Evolutionary conservation across 2,113 vertebrate species (phyloP).

Genomic region (Strix aluco): DNA sequence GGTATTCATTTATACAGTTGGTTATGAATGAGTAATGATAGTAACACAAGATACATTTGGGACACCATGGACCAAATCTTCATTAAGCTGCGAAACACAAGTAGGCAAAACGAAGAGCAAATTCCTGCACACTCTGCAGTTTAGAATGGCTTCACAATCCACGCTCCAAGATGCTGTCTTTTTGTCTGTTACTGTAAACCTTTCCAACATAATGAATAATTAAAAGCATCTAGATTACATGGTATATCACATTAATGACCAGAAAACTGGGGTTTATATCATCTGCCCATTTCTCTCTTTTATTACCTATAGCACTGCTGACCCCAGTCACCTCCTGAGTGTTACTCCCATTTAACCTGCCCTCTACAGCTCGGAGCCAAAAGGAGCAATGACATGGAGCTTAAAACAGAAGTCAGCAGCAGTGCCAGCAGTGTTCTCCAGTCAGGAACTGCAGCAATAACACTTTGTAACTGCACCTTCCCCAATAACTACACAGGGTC

Average conservation of each 20-base stretch:
- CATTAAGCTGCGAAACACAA: slow-evolving; percentile 6
- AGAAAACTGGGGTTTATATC: neutral
- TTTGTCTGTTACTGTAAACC: slow-evolving; percentile 14
- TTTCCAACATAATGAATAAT: slow-evolving; percentile 41
- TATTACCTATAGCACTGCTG: neutral
- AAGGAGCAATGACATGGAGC: neutral
- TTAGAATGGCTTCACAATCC: neutral
- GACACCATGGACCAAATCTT: neutral
- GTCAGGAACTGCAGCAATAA: neutral
- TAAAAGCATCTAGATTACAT: slow-evolving; percentile 36
- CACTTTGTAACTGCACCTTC: neutral
- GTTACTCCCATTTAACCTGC: neutral
- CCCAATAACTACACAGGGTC: neutral
- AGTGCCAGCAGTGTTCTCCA: neutral
- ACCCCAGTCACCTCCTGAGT: neutral
- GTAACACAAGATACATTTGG: neutral
- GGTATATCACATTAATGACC: slow-evolving; percentile 12
- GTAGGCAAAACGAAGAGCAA: slow-evolving; percentile 15
- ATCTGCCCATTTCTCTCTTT: neutral
- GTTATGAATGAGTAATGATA: slow-evolving; percentile 25
- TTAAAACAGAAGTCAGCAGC: neutral
- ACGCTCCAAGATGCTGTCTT: neutral
- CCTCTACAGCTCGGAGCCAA: neutral
- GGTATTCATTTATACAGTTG: neutral
- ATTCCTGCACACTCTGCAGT: neutral